A percentile compares a stretch with the other conserved stretches of the same genome.
phyloP scores from a whole-genome alignment of 2,888 invertebrate species.

The Zygothrica quintamaculata region DNA sequence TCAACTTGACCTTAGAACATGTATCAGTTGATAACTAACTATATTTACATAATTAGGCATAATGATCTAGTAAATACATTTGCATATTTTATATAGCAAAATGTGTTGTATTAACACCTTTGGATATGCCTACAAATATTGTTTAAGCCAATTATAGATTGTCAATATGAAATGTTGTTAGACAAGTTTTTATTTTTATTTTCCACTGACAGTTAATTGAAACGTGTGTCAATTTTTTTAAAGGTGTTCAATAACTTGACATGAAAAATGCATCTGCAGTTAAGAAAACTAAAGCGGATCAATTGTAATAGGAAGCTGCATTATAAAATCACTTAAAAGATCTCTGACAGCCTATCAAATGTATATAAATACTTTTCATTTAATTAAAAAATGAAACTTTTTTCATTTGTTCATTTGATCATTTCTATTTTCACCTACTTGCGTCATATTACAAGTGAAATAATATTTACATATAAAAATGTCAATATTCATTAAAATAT shows the following conservation, averaged over 20 bases:
- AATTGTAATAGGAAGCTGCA: conserved; percentile 39
- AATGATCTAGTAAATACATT: conserved; percentile 43
- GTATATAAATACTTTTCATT: conserved; percentile 22
- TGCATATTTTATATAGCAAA: conserved; percentile 43
- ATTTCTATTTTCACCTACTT: conserved; percentile 57
- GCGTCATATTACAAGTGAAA: conserved; percentile 19
- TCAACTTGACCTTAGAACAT: conserved; percentile 61
- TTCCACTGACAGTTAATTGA: conserved; percentile 23
- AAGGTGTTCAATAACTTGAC: conserved; percentile 68
- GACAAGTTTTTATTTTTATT: conserved; percentile 40
- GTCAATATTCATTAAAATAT: conserved; percentile 58
- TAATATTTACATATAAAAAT: conserved; percentile 23
- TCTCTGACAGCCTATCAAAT: conserved; percentile 41
- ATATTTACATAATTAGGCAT: conserved; percentile 37
- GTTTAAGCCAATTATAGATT: conserved; percentile 11
- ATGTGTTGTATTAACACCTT: conserved; percentile 45
- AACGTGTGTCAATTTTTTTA: conserved; percentile 38
- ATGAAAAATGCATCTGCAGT: conserved; percentile 55
- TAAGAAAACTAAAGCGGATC: conserved; percentile 39
- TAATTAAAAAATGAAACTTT: no score
- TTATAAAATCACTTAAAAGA: conserved; percentile 4
- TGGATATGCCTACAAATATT: conserved; percentile 4
- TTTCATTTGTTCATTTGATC: conserved; percentile 28
- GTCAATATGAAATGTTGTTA: no score
- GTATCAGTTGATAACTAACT: conserved; percentile 10